These are phyloP conservation scores for Orthosia incerta DNA, from an alignment of 2,888 invertebrate genomes.

Conservation along the genomic window DNA sequence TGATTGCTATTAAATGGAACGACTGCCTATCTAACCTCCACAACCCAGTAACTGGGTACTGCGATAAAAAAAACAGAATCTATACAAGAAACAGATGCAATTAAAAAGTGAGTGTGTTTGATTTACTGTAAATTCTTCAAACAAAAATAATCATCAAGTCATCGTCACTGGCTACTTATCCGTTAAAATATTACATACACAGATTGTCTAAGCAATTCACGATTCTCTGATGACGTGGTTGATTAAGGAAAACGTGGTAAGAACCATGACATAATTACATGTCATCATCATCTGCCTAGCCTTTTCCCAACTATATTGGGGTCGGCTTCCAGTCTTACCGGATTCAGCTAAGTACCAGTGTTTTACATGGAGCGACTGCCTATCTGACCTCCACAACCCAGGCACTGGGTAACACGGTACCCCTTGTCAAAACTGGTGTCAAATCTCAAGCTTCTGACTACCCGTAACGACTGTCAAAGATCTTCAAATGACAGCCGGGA, in stretches of 20 bases:
- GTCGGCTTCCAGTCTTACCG: no score
- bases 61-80: background rate
- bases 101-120: background rate
- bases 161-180: background rate
- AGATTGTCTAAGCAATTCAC: background rate
- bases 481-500: no score
- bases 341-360: no score
- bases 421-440: no score
- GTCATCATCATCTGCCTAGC: no score
- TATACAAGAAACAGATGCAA: background rate
- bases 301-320: no score
- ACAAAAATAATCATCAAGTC: background rate
- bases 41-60: background rate
- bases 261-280: slow-evolving; percentile 9
- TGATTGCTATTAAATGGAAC: background rate
- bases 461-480: no score
- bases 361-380: no score
- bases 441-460: no score
- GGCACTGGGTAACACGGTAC: no score
- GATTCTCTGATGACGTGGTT: slow-evolving; percentile 18
- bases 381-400: no score
- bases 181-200: background rate
- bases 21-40: background rate
- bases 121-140: background rate
- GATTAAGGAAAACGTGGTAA: slow-evolving; percentile 19